Evolutionary conservation across 1,140 invertebrate genomes (phyloP), one percentile per base, ranked within the genome.

Genomic region (Drosophila teissieri): DNA sequence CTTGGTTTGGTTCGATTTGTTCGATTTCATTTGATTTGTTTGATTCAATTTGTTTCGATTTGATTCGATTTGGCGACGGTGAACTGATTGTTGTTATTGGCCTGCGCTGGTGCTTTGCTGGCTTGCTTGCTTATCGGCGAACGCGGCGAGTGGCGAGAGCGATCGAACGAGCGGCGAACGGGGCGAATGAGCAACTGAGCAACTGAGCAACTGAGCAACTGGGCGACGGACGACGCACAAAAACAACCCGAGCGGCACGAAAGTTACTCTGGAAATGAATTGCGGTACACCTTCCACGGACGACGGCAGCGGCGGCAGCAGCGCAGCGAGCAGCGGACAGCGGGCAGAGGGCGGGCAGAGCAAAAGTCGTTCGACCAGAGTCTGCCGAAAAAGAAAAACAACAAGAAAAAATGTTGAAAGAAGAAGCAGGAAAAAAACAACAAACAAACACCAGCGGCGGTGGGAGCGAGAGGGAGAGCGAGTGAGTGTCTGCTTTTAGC

Each of bases 201-300:
- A 73, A 72, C 42, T 40, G 62, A 54, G 67, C 40, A 73, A 74
- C 63, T 77, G 62, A 69, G 67, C 31, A 31, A 31, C 31, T 31
- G 31, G 31, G 31, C 80, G 57, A 84, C 81, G 72, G 49, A 52
- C 49, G 58, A 83, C 81, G 73, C 67, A 84, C 80, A 54, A 76
- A 84, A 76, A 84, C 76, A 79, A 83, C 64, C 81, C 80, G 80
- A 82, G 81, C 80, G 81, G 81, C 76, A 84, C 80, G 81, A 84
- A 84, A 76, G 81, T 79, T 83, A 83, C 80, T 84, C 82, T 79
- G 80, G 67, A 83, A 84, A 80, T 84, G 76, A 83, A 79, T 79
- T 84, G 78, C 80, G 79, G 78, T 75, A 79, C 80, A 83, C 80
- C 80, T 82, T 78, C 63, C 70, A 57, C 74, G 79, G 63, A 70